Base-by-base conservation (phyloP, 1,140 invertebrate genomes). In the Mylabris phalerata region DNA sequence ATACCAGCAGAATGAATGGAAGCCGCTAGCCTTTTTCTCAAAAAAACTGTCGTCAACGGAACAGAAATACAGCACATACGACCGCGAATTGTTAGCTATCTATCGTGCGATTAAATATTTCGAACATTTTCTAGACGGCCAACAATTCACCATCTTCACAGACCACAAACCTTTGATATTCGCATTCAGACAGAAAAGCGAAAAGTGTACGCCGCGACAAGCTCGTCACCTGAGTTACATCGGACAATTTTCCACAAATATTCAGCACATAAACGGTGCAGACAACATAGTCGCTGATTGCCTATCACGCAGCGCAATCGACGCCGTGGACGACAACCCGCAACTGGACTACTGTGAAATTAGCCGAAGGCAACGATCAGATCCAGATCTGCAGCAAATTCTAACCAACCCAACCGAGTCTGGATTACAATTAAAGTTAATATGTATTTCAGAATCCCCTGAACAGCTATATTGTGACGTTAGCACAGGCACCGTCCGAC, bases 121-220 rank as follows among this genome's bases (percentile, higher is more conserved):
- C 55, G 41, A 52, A 38, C 59, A 70, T 32, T 60, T 71, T 38
- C n/a, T 76, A 3, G 71, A 73, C 48, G 66, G 57, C 1, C 51
- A 65, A 51, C 25, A 63, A 7, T 71, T 71, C n/a, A 65, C 47
- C 0, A 71, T 77, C 6, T 74, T 48, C 27, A 78, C 74, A 0
- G 76, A 79, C 46, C 77, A 78, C 48, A 73, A 73, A 50, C 75
- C 76, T 0, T 54, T 78, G 1, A 65, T 62, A 1, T 74, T 63
- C 49, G 70, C 71, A 0, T 75, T 75, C 48, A 7, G 48, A 65
- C 26, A 63, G 57, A 54, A 60, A 62, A 43, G 57, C 3, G 73
- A 75, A 0, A 71, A 72, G 55, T 55, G 51, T 52, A 64, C 67
- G 5, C 67, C 67, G 7, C 59, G 73, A 4, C 69, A 71, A 59